phyloP scores from a whole-genome alignment of 2,113 vertebrate genomes.

The Trachemys scripta region DNA sequence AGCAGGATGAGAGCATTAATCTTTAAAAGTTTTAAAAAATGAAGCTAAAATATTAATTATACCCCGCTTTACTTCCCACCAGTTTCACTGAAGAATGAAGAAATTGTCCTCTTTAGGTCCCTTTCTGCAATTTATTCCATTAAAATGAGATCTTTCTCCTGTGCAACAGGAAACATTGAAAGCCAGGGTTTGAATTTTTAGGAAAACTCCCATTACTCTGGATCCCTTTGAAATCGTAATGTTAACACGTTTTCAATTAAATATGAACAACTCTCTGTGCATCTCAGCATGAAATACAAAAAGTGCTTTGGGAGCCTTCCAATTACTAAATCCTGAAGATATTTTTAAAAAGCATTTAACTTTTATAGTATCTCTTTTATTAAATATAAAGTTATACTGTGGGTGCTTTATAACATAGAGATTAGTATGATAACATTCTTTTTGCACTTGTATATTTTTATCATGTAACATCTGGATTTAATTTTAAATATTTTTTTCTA shows the following conservation, averaged over 20 bases:
- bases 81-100: slow-evolving; percentile 60
- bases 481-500: slow-evolving; percentile 14
- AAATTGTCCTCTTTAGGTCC: slow-evolving; percentile 68
- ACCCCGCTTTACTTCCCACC: slow-evolving; percentile 58
- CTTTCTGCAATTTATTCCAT: slow-evolving; percentile 60
- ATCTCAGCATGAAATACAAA: slow-evolving; percentile 66
- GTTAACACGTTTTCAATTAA: slow-evolving; percentile 76
- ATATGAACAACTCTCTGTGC: slow-evolving; percentile 59
- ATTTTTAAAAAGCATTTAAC: slow-evolving; percentile 64
- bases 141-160: slow-evolving; percentile 70
- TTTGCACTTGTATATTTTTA: slow-evolving; percentile 28
- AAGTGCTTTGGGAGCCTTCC: slow-evolving; percentile 62
- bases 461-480: neutral
- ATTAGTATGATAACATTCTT: neutral
- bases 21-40: slow-evolving; percentile 64
- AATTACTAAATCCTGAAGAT: slow-evolving; percentile 52
- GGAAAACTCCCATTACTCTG: slow-evolving; percentile 71
- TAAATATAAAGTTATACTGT: slow-evolving; percentile 43
- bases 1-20: slow-evolving; percentile 55
- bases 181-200: slow-evolving; percentile 68
- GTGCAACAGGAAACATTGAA: slow-evolving; percentile 66
- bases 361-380: slow-evolving; percentile 49
- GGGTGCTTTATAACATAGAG: neutral
- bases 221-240: slow-evolving; percentile 66
- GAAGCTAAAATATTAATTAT: slow-evolving; percentile 69